These are phyloP conservation scores for Medauroidea extradentata DNA, from an alignment of 1,140 invertebrate species.

Conservation along the genomic window DNA sequence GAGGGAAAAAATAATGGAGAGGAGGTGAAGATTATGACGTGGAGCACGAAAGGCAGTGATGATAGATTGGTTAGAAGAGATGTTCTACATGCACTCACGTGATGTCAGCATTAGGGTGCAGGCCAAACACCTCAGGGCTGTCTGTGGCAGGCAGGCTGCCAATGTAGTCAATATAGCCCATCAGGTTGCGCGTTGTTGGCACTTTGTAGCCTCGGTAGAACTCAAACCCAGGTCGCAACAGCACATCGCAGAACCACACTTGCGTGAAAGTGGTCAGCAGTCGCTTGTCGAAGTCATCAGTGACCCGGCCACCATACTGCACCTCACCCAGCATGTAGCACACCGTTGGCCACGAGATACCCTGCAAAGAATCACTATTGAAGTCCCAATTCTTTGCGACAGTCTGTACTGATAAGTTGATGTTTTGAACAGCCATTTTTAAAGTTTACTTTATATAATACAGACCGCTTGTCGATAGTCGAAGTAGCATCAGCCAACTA, in stretches of 20 bases:
- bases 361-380: conserved; percentile 51
- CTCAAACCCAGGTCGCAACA: conserved; percentile 75
- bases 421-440: too few species aligned
- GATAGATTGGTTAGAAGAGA: not conserved
- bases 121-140: conserved; percentile 93
- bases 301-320: conserved; percentile 93
- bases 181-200: conserved; percentile 70
- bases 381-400: too few species aligned
- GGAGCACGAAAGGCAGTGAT: not conserved
- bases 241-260: conserved; percentile 83
- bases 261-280: conserved; percentile 83
- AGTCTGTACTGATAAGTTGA: too few species aligned
- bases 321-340: conserved; percentile 98
- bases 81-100: too few species aligned
- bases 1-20: too few species aligned
- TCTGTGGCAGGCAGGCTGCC: conserved; percentile 78
- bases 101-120: conserved; percentile 94
- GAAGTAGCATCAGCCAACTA: too few species aligned
- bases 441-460: too few species aligned
- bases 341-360: conserved; percentile 94
- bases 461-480: too few species aligned
- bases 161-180: conserved; percentile 83
- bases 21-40: too few species aligned
- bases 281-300: conserved; percentile 93
- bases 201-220: conserved; percentile 90